phyloP scores from a whole-genome alignment of 2,113 vertebrate genomes.

The Rostratula benghalensis region DNA sequence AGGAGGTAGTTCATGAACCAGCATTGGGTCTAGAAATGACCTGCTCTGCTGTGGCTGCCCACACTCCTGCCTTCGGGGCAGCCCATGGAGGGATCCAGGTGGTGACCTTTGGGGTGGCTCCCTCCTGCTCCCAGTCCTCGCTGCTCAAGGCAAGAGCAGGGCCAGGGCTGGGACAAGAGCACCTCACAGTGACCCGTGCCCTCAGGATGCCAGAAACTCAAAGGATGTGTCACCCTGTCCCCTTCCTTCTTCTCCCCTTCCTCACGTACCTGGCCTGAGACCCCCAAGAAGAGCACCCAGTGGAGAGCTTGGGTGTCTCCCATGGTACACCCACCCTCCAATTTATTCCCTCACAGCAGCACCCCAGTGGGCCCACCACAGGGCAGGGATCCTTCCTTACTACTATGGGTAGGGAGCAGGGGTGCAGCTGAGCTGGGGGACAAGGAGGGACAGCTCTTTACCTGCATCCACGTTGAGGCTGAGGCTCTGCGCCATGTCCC shows the following conservation, averaged over 20 bases:
- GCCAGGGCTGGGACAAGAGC: neutral
- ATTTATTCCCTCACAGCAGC: neutral
- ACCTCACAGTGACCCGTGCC: neutral
- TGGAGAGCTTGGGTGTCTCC: neutral
- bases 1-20: neutral
- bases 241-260: neutral
- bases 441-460: conserved; percentile 37
- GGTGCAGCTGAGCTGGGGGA: neutral
- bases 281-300: neutral
- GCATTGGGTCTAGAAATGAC: accelerated
- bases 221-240: neutral
- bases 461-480: conserved; percentile 93
- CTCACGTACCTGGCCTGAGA: neutral
- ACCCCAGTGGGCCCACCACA: accelerated
- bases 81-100: neutral
- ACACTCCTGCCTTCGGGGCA: neutral
- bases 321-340: neutral
- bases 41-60: neutral
- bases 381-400: neutral
- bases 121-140: accelerated
- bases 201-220: neutral
- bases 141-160: neutral
- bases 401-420: accelerated
- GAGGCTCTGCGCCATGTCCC: conserved; percentile 84
- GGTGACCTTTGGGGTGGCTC: neutral